These are phyloP conservation scores for Drosophila prostipennis DNA, from an alignment of 2,888 invertebrate genomes.

Conservation along the genomic window DNA sequence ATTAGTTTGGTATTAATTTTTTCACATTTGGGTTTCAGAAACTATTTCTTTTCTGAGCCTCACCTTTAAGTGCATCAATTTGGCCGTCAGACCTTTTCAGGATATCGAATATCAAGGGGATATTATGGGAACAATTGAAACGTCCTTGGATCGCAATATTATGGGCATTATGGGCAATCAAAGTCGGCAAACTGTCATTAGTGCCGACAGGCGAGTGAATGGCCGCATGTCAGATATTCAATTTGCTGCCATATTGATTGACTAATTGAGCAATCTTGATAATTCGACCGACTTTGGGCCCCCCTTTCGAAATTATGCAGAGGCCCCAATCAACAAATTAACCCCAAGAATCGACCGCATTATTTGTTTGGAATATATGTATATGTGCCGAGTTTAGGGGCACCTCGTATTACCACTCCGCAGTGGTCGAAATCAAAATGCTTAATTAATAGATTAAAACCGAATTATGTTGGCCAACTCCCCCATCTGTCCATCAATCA, in stretches of 20 bases:
- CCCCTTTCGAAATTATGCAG: slow-evolving; percentile 46
- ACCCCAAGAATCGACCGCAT: slow-evolving; percentile 57
- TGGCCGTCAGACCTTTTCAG: neutral
- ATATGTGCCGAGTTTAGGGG: neutral
- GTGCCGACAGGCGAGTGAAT: slow-evolving; percentile 10
- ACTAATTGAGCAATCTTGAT: slow-evolving; percentile 55
- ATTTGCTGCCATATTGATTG: slow-evolving; percentile 46
- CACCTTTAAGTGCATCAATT: neutral
- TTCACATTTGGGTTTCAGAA: neutral
- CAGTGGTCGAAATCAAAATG: slow-evolving; percentile 52
- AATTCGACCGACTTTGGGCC: slow-evolving; percentile 26
- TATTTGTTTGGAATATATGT: slow-evolving; percentile 61
- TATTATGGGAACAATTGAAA: neutral
- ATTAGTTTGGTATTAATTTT: slow-evolving; percentile 6
- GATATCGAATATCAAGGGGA: slow-evolving; percentile 4
- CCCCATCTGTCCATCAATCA: slow-evolving; percentile 33
- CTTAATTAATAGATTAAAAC: slow-evolving; percentile 78
- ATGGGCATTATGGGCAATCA: slow-evolving; percentile 37
- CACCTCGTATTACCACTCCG: neutral
- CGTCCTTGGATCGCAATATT: slow-evolving; percentile 4
- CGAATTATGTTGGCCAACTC: slow-evolving; percentile 52
- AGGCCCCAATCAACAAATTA: slow-evolving; percentile 70
- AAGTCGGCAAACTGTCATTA: slow-evolving; percentile 49
- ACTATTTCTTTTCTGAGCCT: too few species aligned
- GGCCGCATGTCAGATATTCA: slow-evolving; percentile 19